Percentiles rank a stretch among this genome's conserved stretches.
Evolutionary conservation across 2,113 vertebrate species (phyloP).

Genomic region (Boleophthalmus pectinirostris): DNA sequence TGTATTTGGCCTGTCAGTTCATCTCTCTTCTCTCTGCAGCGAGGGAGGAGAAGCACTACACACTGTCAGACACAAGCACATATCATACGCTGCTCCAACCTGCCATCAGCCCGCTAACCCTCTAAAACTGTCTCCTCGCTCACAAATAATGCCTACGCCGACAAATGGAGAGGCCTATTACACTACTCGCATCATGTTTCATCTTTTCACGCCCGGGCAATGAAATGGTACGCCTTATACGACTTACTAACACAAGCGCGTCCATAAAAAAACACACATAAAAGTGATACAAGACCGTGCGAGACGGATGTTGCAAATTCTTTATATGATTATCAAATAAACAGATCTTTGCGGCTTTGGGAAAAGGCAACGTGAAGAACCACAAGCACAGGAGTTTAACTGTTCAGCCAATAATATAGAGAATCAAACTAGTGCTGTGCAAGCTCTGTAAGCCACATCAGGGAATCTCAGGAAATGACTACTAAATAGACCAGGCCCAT

Average conservation of each 20-base stretch:
- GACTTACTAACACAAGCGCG: constrained; percentile 52
- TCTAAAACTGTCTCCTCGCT: constrained; percentile 68
- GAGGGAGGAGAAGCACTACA: constrained; percentile 40
- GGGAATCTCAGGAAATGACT: not conserved
- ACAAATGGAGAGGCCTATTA: constrained; percentile 62
- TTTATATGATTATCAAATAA: constrained; percentile 47
- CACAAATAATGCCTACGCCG: constrained; percentile 64
- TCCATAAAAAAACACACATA: constrained; percentile 41
- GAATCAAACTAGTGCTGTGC: constrained; percentile 20
- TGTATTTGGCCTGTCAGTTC: constrained; percentile 19
- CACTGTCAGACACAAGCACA: constrained; percentile 64
- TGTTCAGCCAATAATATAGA: constrained; percentile 6
- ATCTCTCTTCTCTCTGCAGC: constrained; percentile 21
- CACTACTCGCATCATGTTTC: constrained; percentile 55
- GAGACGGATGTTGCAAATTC: constrained; percentile 33
- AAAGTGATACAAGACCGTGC: constrained; percentile 52
- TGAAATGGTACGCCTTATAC: constrained; percentile 46
- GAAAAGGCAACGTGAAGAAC: constrained; percentile 12
- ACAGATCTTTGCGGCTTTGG: constrained; percentile 14
- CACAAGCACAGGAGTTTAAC: constrained; percentile 13
- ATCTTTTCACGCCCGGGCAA: constrained; percentile 58
- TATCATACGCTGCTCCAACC: constrained; percentile 50
- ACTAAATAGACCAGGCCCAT: not conserved
- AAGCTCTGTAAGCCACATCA: not conserved
- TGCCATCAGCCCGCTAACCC: constrained; percentile 59